Conservation (phyloP, 2,113 vertebrate genomes). For the Murina feae region DNA sequence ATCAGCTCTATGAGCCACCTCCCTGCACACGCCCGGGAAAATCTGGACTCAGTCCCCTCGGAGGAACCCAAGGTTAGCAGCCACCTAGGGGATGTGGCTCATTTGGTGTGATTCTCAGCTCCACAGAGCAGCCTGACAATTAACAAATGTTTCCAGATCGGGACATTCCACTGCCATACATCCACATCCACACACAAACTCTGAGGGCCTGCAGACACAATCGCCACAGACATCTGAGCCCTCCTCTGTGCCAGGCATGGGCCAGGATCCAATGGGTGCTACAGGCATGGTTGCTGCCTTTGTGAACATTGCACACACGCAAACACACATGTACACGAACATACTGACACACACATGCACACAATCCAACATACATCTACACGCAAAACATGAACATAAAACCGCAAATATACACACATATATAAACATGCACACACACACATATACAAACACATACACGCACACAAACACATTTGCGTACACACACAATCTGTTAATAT, state of each 20-base stretch:
- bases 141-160: background rate
- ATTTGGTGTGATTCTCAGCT: background rate
- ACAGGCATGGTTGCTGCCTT: background rate
- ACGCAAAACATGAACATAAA: background rate
- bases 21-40: rapidly evolving
- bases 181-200: no score
- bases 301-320: background rate
- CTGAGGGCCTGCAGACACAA: background rate
- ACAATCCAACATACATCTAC: background rate
- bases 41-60: no score
- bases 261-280: background rate
- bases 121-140: background rate
- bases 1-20: background rate
- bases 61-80: background rate
- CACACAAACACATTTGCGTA: background rate
- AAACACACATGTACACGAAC: background rate
- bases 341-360: background rate
- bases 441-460: background rate
- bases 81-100: background rate
- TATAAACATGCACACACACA: no score
- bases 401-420: no score
- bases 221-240: rapidly evolving
- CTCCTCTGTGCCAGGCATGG: rapidly evolving
- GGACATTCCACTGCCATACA: background rate
- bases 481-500: background rate